Evolutionary conservation across 2,113 vertebrate species (phyloP).

Genomic region (Muntiacus reevesi): DNA sequence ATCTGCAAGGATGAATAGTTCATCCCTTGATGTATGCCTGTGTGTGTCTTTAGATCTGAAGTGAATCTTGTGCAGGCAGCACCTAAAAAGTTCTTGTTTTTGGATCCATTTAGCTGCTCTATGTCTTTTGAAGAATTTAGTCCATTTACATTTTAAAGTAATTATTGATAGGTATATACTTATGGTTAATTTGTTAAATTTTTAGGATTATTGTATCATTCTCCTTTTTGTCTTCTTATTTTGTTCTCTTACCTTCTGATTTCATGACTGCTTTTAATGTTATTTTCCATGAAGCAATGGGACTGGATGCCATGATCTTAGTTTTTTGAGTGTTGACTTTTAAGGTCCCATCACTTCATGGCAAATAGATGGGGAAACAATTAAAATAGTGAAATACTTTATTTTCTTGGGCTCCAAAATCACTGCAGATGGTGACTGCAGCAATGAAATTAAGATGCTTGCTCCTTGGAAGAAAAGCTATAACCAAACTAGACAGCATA

Average conservation of each 20-base stretch:
- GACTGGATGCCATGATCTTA: not conserved
- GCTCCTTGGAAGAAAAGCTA: not conserved
- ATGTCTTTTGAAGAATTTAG: not conserved
- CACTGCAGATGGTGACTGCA: not conserved
- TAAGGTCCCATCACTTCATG: not conserved
- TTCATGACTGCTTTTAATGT: not conserved
- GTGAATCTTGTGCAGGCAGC: not conserved
- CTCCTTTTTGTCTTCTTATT: not conserved
- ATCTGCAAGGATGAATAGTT: not conserved
- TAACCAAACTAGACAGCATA: not conserved
- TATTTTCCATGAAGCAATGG: not conserved
- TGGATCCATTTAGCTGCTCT: not conserved
- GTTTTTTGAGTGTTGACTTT: not conserved
- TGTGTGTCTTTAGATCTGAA: not conserved
- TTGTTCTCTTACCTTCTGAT: not conserved
- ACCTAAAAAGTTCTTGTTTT: not conserved
- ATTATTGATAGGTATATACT: not conserved
- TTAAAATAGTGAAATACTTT: not conserved
- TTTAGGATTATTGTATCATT: not conserved
- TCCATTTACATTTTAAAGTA: not conserved
- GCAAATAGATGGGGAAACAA: not conserved
- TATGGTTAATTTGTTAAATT: not conserved
- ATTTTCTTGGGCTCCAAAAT: not conserved
- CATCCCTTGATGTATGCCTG: not conserved
- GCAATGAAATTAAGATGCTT: not conserved